Evolutionary conservation across 2,888 invertebrate species (phyloP), one percentile per base, ranked within the genome.

Genomic region (Portevinia maculata): DNA sequence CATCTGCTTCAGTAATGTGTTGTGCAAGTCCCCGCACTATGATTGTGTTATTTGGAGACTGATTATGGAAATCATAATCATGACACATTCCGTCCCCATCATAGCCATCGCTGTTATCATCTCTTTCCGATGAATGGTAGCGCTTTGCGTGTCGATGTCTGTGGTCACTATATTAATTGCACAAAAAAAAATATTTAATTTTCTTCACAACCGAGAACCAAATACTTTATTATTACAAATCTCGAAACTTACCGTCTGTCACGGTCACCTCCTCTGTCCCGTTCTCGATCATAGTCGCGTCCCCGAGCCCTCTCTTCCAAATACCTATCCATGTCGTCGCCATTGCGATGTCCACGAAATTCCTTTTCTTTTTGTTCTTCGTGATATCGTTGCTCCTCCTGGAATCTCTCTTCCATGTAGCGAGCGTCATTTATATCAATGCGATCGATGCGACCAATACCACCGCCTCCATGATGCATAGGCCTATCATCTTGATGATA

Each of bases 1-100:
- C 94, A 91, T 95, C 95, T 89, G 94, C 94, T 90, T 95, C 95
- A 11, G 95, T 94, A 79, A 95, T 94, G 88, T 95, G 95, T 86
- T 94, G 93, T 21, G 94, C 94, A 70, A 96, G 91, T 69, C 95
- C 95, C 86, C 95, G 92, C 84, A 95, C 94, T 92, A 95, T 95
- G 69, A 95, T 94, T 70, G 95, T 95, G 89, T 94, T 94, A 87
- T 93, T 93, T 1, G 94, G 94, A 37, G 92, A 91, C 88, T 93
- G 92, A 64, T 91, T 91, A 85, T 92, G 92, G 70, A 85, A 88
- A 87, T 93, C 93, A 81, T 92, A 91, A 59, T 92, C 92, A 52
- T 91, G 89, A 79, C 91, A 88, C 34, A 86, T 86, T 3, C 87
- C 88, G 52, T 88, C 88, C 55, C 88, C 88, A 6, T 89, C 89